phyloP scores from a whole-genome alignment of 30 jellyfish, hydroid and myxozoan genomes.

The Cassiopea xamachana region DNA sequence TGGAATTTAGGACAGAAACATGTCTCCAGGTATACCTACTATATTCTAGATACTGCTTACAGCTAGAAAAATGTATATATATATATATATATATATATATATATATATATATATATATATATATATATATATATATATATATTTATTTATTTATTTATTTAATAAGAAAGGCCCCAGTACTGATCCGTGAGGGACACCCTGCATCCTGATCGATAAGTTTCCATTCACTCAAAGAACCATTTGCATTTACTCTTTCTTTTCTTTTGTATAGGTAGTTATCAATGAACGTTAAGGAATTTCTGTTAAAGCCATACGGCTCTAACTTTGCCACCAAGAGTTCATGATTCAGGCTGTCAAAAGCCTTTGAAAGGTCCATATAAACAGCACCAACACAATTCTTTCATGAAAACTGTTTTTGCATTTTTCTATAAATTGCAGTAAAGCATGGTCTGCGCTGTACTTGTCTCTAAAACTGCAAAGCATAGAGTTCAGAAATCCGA shows the following conservation, averaged over 20 bases:
- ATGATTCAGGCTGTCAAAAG: not conserved
- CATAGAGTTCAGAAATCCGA: too few relatives aligned
- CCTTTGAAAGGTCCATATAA: not conserved
- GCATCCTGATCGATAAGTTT: not conserved
- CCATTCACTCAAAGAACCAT: conserved; percentile 1
- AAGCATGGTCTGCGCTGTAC: not conserved
- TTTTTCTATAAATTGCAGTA: not conserved
- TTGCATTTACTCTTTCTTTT: not conserved
- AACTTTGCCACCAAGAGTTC: conserved; percentile 8
- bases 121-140: too few relatives aligned
- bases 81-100: too few relatives aligned
- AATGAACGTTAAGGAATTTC: not conserved
- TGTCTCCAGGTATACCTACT: too few relatives aligned
- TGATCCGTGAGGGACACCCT: not conserved
- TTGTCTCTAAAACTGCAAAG: not conserved
- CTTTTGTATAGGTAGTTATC: conserved; percentile 2
- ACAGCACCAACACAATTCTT: not conserved
- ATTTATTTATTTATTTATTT: not conserved
- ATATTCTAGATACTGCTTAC: too few relatives aligned
- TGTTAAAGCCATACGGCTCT: not conserved
- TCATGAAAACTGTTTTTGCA: not conserved
- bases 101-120: too few relatives aligned
- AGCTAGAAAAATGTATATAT: too few relatives aligned
- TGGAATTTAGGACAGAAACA: too few relatives aligned
- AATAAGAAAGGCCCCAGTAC: conserved; percentile 1